Evolutionary conservation across 1,140 invertebrate species (phyloP).

Genomic region (Phocides pigmalion): DNA sequence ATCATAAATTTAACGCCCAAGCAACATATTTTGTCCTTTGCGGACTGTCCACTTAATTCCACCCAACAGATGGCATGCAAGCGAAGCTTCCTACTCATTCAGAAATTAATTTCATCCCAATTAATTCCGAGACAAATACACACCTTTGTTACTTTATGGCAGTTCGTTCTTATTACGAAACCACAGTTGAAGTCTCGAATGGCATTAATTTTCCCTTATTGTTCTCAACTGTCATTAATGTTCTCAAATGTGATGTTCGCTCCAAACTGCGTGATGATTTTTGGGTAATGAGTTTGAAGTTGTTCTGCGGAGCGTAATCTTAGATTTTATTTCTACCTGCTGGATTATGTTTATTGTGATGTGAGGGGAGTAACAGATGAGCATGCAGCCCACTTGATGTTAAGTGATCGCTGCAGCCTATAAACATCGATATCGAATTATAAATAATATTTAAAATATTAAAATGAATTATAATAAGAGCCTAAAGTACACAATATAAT

Average conservation of each 20-base stretch:
- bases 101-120: slow-evolving; percentile 48
- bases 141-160: slow-evolving; percentile 43
- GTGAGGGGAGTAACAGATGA: too few relatives aligned
- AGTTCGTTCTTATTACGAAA: slow-evolving; percentile 46
- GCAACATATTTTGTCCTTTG: too few relatives aligned
- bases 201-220: slow-evolving; percentile 40
- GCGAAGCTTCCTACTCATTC: slow-evolving; percentile 36
- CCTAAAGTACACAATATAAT: too few relatives aligned
- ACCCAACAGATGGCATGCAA: slow-evolving; percentile 30
- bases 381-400: too few relatives aligned
- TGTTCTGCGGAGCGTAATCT: not conserved
- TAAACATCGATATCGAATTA: too few relatives aligned
- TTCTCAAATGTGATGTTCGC: slow-evolving; percentile 35
- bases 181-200: slow-evolving; percentile 37
- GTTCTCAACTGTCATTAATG: slow-evolving; percentile 25
- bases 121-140: slow-evolving; percentile 36
- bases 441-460: too few relatives aligned
- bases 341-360: too few relatives aligned
- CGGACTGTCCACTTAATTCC: slow-evolving; percentile 14
- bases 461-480: too few relatives aligned
- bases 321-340: too few relatives aligned
- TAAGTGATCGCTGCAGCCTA: too few relatives aligned
- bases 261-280: slow-evolving; percentile 20
- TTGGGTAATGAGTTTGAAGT: slow-evolving; percentile 12
- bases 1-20: too few relatives aligned